These are phyloP conservation scores for Isotomurus palustris DNA, from an alignment of 2,888 invertebrate species.

Conservation along the genomic window DNA sequence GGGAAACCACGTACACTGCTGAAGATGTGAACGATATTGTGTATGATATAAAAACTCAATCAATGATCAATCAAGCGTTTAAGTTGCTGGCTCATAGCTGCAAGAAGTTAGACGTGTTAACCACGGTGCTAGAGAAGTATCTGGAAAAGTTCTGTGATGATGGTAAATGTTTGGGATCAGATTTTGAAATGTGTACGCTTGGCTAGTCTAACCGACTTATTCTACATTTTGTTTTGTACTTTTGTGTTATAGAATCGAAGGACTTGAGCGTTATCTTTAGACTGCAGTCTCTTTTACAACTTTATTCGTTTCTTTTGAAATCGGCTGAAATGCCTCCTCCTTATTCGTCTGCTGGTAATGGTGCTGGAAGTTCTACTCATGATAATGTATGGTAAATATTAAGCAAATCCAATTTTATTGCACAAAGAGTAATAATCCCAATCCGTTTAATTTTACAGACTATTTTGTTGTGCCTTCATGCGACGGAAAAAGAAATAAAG, in stretches of 20 bases:
- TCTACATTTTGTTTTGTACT: not conserved
- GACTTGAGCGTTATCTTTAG: slow-evolving; percentile 37
- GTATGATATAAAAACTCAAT: slow-evolving; percentile 46
- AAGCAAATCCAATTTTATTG: not conserved
- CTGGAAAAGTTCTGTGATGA: slow-evolving; percentile 36
- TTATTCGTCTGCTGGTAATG: slow-evolving; percentile 19
- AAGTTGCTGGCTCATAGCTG: slow-evolving; percentile 39
- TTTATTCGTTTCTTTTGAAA: slow-evolving; percentile 30
- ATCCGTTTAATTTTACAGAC: slow-evolving; percentile 34
- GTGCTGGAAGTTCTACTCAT: slow-evolving; percentile 2
- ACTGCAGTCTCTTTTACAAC: slow-evolving; percentile 34
- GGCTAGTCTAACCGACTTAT: not conserved
- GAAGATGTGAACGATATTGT: slow-evolving; percentile 39
- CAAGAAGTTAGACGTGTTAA: slow-evolving; percentile 24
- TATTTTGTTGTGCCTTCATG: slow-evolving; percentile 46
- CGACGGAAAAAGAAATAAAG: slow-evolving; percentile 51
- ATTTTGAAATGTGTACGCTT: too few species aligned
- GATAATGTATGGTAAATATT: slow-evolving; percentile 16
- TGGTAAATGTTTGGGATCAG: slow-evolving; percentile 19
- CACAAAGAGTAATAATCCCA: not conserved
- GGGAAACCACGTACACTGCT: slow-evolving; percentile 22
- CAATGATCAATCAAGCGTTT: slow-evolving; percentile 47
- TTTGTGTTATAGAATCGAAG: slow-evolving; percentile 8
- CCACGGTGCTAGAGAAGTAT: slow-evolving; percentile 27
- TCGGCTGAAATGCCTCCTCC: slow-evolving; percentile 32